Evolutionary conservation across 64 coral and sea anemone genomes (phyloP).

Genomic region (Montipora efflorescens): DNA sequence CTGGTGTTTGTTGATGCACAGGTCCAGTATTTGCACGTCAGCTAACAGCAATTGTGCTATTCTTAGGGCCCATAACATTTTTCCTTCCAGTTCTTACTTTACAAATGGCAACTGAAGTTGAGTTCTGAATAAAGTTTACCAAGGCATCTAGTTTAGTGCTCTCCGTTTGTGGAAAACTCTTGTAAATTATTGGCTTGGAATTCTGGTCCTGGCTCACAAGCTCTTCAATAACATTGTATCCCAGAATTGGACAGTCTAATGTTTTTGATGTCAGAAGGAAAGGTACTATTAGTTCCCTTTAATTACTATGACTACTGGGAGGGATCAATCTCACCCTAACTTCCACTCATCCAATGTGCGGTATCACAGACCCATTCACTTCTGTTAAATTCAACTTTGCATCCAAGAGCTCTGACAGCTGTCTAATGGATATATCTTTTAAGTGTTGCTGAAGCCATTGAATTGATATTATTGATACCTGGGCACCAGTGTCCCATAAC

Average conservation of each 20-base stretch:
- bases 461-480: slow-evolving; percentile 43
- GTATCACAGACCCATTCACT: slow-evolving; percentile 41
- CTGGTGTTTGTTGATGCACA: too few species aligned
- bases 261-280: slow-evolving; percentile 40
- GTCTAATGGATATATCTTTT: background rate
- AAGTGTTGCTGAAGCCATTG: slow-evolving; percentile 1
- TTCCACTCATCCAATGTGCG: slow-evolving; percentile 49
- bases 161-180: slow-evolving; percentile 8
- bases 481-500: slow-evolving; percentile 75
- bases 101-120: background rate
- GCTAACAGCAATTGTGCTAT: too few species aligned
- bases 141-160: slow-evolving; percentile 2
- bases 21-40: too few species aligned
- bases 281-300: slow-evolving; percentile 29
- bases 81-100: slow-evolving; percentile 15
- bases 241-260: slow-evolving; percentile 43
- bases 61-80: background rate
- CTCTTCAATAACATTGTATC: slow-evolving; percentile 70
- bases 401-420: slow-evolving; percentile 48
- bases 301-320: background rate
- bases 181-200: background rate
- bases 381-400: slow-evolving; percentile 25
- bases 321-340: slow-evolving; percentile 10
- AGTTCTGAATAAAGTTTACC: slow-evolving; percentile 26
- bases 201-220: slow-evolving; percentile 10